Base-by-base conservation (phyloP, 2,888 invertebrate genomes). In the Microctonus aethiopoides region DNA sequence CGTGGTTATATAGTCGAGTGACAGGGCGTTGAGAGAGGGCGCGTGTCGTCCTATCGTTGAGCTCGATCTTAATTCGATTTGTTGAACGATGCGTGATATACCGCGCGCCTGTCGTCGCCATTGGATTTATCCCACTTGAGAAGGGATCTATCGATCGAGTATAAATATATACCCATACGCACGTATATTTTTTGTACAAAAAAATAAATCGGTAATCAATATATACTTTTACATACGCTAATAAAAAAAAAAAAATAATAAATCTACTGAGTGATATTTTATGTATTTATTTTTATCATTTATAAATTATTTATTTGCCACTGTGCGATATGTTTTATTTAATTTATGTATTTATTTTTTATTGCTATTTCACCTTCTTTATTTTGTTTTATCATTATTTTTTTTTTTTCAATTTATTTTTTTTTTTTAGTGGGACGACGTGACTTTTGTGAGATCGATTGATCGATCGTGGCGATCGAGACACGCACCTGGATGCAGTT, bases 31-130 rank as follows among this genome's bases (percentile, higher is more conserved):
- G 76, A 77, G 46, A 46, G 46, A 46, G 74, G 74, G 74, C 69
- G 64, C 74, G 75, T 76, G 75, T 75, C 74, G 71, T 69, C 69
- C 67, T 76, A 76, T 76, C 76, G 67, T 64, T 56, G 51, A 71
- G 54, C 64, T 72, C 69, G 76, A 77, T 77, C 77, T 77, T 74
- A 74, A 77, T 77, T 77, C 75, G 76, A 77, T 77, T 73, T 70
- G 71, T 72, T 75, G 71, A 66, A 62, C 69, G 72, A 70, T 59
- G 57, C 63, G 54, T 57, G 68, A 59, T 60, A 57, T 46, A 56
- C 64, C 41, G 70, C 51, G 57, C 46, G 36, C 46, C 24, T 67
- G 60, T 60, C 60, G 36, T 70, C 67, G 68, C 63, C 72, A 64
- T 51, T 66, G 66, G 63, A 73, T 68, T 71, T 61, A n/a, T n/a